Conservation (phyloP, 1,140 invertebrate species). For the Neuroterus valhalla region DNA sequence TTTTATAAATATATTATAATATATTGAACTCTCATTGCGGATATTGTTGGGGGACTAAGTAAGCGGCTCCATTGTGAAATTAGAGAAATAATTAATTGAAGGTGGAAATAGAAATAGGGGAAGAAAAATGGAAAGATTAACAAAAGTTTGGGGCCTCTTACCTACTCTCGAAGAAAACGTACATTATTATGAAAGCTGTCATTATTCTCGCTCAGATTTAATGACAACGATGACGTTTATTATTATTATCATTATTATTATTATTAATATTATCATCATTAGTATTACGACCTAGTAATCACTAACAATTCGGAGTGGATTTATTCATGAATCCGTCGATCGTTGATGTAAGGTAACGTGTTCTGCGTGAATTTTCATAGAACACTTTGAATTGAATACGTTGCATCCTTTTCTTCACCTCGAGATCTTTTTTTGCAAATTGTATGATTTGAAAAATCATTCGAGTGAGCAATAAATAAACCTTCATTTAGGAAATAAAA, state of each 20-base stretch:
- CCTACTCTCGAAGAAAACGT: constrained; percentile 52
- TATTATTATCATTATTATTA: constrained; percentile 35
- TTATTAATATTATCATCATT: constrained; percentile 56
- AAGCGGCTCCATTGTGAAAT: constrained; percentile 48
- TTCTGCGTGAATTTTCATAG: constrained; percentile 73
- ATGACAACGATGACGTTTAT: constrained; percentile 50
- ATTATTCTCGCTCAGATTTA: constrained; percentile 59
- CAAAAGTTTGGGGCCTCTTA: constrained; percentile 44
- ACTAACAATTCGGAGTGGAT: constrained; percentile 70
- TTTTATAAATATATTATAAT: constrained; percentile 60
- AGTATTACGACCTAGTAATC: constrained; percentile 65
- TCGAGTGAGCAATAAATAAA: too few relatives aligned
- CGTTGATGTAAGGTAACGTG: constrained; percentile 73
- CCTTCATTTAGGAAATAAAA: too few relatives aligned
- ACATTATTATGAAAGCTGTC: constrained; percentile 55
- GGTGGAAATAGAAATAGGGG: not conserved
- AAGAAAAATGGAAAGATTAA: not conserved
- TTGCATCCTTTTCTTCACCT: constrained; percentile 38
- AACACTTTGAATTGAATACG: constrained; percentile 65
- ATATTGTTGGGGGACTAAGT: constrained; percentile 61
- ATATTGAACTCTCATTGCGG: constrained; percentile 60
- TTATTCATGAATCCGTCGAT: constrained; percentile 71
- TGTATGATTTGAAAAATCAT: too few relatives aligned
- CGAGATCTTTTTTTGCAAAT: constrained; percentile 7
- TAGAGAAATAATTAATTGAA: constrained; percentile 32